phyloP scores from a whole-genome alignment of 2,113 vertebrate genomes.

The Mesembrinibis cayennensis region DNA sequence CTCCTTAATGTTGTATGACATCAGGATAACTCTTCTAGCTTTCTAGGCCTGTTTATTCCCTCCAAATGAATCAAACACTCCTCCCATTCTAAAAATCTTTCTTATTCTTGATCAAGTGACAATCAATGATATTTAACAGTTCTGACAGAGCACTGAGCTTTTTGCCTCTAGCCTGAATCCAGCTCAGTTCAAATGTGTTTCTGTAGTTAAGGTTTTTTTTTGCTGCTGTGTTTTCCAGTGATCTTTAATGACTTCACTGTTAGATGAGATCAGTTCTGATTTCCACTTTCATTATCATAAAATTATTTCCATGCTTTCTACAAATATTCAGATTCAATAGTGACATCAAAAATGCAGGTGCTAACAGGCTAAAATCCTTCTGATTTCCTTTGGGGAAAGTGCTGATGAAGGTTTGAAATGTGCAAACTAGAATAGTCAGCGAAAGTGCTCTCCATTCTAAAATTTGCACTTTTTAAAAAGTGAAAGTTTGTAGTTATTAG shows the following conservation, averaged over 20 bases:
- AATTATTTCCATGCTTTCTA: not conserved
- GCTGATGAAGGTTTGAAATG: not conserved
- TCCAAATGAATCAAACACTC: not conserved
- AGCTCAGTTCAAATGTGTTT: not conserved
- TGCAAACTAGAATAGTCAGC: not conserved
- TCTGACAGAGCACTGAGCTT: not conserved
- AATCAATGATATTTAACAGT: not conserved
- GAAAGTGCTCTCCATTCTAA: not conserved
- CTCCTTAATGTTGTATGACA: not conserved
- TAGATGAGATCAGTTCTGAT: not conserved
- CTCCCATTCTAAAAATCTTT: not conserved
- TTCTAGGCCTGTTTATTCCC: not conserved
- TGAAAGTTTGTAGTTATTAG: not conserved
- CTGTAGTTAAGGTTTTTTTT: not conserved
- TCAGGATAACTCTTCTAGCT: not conserved
- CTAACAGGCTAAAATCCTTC: not conserved
- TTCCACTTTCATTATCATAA: not conserved
- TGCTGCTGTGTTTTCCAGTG: not conserved
- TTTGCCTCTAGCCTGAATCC: not conserved
- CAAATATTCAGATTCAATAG: not conserved
- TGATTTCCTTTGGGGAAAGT: not conserved
- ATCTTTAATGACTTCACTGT: not conserved
- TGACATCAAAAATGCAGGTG: not conserved
- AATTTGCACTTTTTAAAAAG: not conserved
- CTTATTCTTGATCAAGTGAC: not conserved